Evolutionary conservation across 2,113 vertebrate genomes (phyloP).

Genomic region (Chloropsis hardwickii): DNA sequence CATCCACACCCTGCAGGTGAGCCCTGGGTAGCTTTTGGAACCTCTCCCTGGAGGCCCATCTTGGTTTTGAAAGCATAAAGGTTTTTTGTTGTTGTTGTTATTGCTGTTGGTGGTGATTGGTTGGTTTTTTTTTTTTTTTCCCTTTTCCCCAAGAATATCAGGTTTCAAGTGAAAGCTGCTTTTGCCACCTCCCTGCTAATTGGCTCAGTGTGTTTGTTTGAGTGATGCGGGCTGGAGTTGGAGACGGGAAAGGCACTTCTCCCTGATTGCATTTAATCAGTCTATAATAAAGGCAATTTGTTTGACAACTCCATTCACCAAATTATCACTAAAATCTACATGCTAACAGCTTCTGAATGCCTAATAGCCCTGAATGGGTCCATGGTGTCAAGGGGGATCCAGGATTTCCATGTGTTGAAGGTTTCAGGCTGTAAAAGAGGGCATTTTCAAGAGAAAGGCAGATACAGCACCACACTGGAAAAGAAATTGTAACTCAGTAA

Average conservation of each 20-base stretch:
- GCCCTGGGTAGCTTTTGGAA: neutral
- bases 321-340: constrained; percentile 60
- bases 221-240: constrained; percentile 15
- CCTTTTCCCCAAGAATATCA: neutral
- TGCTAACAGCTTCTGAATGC: constrained; percentile 53
- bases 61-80: neutral
- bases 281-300: constrained; percentile 67
- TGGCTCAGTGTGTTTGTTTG: constrained; percentile 59
- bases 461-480: neutral
- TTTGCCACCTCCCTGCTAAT: constrained; percentile 65
- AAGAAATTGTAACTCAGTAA: neutral
- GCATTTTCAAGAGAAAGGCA: neutral
- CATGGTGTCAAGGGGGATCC: neutral
- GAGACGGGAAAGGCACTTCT: constrained; percentile 24
- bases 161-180: constrained; percentile 56
- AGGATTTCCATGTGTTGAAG: neutral
- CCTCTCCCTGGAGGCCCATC: neutral
- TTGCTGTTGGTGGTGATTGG: neutral
- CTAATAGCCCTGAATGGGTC: neutral
- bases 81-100: neutral
- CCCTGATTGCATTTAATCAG: constrained; percentile 53
- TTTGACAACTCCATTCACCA: constrained; percentile 60
- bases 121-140: neutral
- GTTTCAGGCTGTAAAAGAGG: neutral
- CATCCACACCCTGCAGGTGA: constrained; percentile 22